Base-by-base conservation (phyloP, 2,888 invertebrate genomes). In the Calliopum simillimum region DNA sequence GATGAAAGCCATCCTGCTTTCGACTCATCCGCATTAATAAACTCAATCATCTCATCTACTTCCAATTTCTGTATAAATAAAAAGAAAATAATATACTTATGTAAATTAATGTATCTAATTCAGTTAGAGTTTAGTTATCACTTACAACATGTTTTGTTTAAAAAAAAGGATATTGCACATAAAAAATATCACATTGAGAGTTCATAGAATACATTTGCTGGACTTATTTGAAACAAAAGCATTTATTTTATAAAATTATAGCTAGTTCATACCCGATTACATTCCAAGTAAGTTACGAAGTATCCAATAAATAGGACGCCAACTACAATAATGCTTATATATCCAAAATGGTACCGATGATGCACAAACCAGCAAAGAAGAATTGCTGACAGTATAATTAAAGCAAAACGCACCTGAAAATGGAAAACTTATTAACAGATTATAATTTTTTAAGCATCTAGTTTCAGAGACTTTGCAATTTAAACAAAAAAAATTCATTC, bases 221-320 rank as follows among this genome's bases (percentile, higher is more conserved):
- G n/a, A n/a, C n/a, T n/a, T n/a, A n/a, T n/a, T n/a, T n/a, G n/a
- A n/a, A n/a, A n/a, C n/a, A n/a, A 33, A 3, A 33, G 33, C 33
- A 6, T 8, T 8, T 8, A 8, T 8, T 33, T 33, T 33, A 1
- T 33, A 33, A 33, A 33, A 33, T 8, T 8, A 33, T 33, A 33
- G 8, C 5, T 8, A 33, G 8, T 6, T 64, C 76, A 61, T 77
- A 85, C 84, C 72, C 81, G 76, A 75, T 85, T 84, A 68, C 84
- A 84, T 61, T 84, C 83, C 14, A 84, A 67, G 63, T 84, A 84
- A 0, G 82, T 83, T 19, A 75, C 58, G 8, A 83, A 73, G 71
- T 81, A 84, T 55, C 84, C 85, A 66, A 71, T 78, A 1, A 79
- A 19, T 14, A 80, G 72, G 0, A 78, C 6, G 3, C 79, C 76